These are phyloP conservation scores for Dysmachus trigonus DNA, from an alignment of 2,888 invertebrate species.

Conservation along the genomic window DNA sequence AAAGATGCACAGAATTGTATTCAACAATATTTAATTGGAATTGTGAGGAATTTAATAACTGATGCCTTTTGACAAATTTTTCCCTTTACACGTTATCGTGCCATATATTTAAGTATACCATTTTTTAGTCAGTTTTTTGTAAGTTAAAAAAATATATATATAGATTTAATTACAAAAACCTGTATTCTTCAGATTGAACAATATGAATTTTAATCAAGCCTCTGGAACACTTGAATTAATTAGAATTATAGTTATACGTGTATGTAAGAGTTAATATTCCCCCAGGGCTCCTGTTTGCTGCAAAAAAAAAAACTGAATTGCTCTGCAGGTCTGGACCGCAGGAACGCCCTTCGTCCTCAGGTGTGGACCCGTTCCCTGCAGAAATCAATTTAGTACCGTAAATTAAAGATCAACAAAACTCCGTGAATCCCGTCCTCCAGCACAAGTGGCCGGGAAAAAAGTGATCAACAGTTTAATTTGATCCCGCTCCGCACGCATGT, in stretches of 20 bases:
- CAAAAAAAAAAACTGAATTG: not conserved
- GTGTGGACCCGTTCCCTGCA: not conserved
- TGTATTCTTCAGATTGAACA: not conserved
- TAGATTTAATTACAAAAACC: not conserved
- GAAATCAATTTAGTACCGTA: conserved; percentile 28
- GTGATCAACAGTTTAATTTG: conserved; percentile 29
- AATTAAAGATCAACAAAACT: conserved; percentile 37
- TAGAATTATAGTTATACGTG: not conserved
- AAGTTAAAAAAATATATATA: not conserved
- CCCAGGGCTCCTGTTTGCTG: not conserved
- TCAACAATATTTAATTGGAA: too few relatives aligned
- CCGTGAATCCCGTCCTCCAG: not conserved
- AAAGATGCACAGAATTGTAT: too few relatives aligned
- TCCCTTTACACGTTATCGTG: not conserved
- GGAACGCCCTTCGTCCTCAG: not conserved
- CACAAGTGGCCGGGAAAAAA: conserved; percentile 2
- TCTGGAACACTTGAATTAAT: not conserved
- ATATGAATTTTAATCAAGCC: not conserved
- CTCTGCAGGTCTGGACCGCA: not conserved
- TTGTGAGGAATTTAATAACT: too few relatives aligned
- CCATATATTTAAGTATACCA: not conserved
- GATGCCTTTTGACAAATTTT: not conserved
- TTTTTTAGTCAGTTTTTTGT: not conserved
- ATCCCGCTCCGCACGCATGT: conserved; percentile 20
- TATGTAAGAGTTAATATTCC: not conserved